Base-by-base conservation (phyloP, 1,140 invertebrate species). In the Zophobas atratus region DNA sequence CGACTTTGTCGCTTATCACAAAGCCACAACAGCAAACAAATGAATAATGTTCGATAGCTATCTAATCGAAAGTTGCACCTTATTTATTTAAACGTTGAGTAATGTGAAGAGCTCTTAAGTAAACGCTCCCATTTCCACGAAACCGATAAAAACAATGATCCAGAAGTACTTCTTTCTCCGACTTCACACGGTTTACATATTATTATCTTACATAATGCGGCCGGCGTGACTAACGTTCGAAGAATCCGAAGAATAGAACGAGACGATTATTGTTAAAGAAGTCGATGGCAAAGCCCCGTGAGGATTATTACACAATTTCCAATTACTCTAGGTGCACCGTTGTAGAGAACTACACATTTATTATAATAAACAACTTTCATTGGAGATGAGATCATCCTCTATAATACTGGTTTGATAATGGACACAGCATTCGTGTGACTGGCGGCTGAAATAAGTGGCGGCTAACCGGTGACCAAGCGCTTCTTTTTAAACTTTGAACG, bases 361-460 rank as follows among this genome's bases (percentile, higher is more conserved):
- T 74, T 77, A 73, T 77, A 82, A 77, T 81, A 80, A 82, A 83
- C 81, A 83, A 83, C 82, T 77, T 82, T 82, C 80, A 77, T 76
- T 56, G 53, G 76, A 76, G 82, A 83, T 83, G 82, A 83, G 82
- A 81, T 83, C 82, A 83, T 83, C 82, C 49, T 80, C 75, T 77
- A 80, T 83, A 82, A 83, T 83, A 82, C 81, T 60, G 75, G 77
- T 77, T 82, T 82, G 82, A 81, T 79, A 79, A 81, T 74, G 35
- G 71, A n/a, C 49, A 53, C 48, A 55, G 49, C 35, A 20, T 33
- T 20, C 20, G 20, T 20, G 20, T 20, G 20, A 20, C 20, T 20
- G 20, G 20, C 20, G 20, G 20, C 20, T 20, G 20, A 20, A 20
- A 20, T 20, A 20, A 20, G 20, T 20, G 20, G 20, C 20, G 20